phyloP scores from a whole-genome alignment of 1,140 invertebrate genomes.

The Oedothorax gibbosus region DNA sequence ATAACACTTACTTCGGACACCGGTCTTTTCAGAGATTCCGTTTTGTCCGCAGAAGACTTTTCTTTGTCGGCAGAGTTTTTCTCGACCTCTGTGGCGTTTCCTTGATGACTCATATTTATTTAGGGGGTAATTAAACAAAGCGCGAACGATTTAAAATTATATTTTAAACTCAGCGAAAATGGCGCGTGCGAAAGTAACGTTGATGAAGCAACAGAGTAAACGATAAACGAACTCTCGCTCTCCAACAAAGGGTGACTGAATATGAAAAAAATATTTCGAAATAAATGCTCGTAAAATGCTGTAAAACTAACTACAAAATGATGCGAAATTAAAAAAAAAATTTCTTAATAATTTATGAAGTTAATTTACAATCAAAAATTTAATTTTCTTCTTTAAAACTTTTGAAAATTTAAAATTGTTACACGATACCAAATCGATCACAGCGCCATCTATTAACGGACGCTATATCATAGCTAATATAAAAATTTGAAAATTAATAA shows the following conservation, averaged over 20 bases:
- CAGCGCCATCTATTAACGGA: slow-evolving; percentile 19
- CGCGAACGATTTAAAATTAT: slow-evolving; percentile 34
- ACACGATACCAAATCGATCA: neutral
- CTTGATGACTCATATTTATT: slow-evolving; percentile 45
- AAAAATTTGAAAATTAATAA: no score
- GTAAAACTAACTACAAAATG: neutral
- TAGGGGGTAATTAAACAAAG: slow-evolving; percentile 50
- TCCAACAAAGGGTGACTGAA: slow-evolving; percentile 48
- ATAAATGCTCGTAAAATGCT: neutral
- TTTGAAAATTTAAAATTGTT: slow-evolving; percentile 5
- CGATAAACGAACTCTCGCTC: neutral
- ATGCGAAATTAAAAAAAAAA: no score
- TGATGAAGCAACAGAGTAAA: slow-evolving; percentile 37
- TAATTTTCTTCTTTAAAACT: slow-evolving; percentile 1
- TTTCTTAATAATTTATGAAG: no score
- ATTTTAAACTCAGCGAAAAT: slow-evolving; percentile 54
- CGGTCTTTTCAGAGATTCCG: slow-evolving; percentile 54
- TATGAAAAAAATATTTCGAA: slow-evolving; percentile 12
- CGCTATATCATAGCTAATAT: no score
- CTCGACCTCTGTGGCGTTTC: slow-evolving; percentile 41
- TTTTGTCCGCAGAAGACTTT: slow-evolving; percentile 51
- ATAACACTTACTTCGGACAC: slow-evolving; percentile 43
- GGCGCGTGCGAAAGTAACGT: slow-evolving; percentile 55
- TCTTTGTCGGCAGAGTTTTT: slow-evolving; percentile 50
- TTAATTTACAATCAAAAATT: neutral